phyloP scores from a whole-genome alignment of 2,888 invertebrate genomes.

The Molorchus minor region DNA sequence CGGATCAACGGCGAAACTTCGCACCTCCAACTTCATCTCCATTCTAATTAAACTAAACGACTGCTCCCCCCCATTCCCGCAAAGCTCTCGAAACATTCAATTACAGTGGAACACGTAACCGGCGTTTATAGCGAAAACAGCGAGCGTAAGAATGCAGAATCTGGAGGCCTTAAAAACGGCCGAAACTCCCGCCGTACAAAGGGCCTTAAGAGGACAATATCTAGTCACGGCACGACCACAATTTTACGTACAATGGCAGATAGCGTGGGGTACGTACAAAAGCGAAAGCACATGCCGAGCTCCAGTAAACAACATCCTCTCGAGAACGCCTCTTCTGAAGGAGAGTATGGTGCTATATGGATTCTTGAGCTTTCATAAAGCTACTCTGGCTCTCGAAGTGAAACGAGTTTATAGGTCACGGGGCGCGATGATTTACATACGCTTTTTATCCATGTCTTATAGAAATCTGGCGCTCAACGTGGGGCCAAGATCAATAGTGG shows the following conservation, averaged over 20 bases:
- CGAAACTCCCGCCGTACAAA: slow-evolving; percentile 8
- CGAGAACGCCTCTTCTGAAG: background rate
- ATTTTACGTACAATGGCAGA: slow-evolving; percentile 18
- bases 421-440: too few relatives aligned
- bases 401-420: slow-evolving; percentile 13
- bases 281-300: slow-evolving; percentile 15
- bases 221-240: slow-evolving; percentile 15
- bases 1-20: too few relatives aligned
- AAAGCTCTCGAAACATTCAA: slow-evolving; percentile 10
- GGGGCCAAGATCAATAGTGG: too few relatives aligned
- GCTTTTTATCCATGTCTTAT: too few relatives aligned
- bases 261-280: slow-evolving; percentile 5
- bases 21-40: too few relatives aligned
- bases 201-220: slow-evolving; percentile 12
- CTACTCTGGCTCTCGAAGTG: slow-evolving; percentile 1
- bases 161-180: slow-evolving; percentile 2
- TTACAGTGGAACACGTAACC: slow-evolving; percentile 2
- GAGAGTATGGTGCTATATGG: slow-evolving; percentile 11
- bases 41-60: background rate
- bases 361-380: slow-evolving; percentile 4
- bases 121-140: background rate
- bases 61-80: too few relatives aligned
- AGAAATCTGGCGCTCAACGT: too few relatives aligned
- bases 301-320: slow-evolving; percentile 8
- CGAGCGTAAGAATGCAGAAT: slow-evolving; percentile 1